These are phyloP conservation scores for Drosophila suzukii DNA, from an alignment of 1,140 invertebrate genomes.

Conservation along the genomic window DNA sequence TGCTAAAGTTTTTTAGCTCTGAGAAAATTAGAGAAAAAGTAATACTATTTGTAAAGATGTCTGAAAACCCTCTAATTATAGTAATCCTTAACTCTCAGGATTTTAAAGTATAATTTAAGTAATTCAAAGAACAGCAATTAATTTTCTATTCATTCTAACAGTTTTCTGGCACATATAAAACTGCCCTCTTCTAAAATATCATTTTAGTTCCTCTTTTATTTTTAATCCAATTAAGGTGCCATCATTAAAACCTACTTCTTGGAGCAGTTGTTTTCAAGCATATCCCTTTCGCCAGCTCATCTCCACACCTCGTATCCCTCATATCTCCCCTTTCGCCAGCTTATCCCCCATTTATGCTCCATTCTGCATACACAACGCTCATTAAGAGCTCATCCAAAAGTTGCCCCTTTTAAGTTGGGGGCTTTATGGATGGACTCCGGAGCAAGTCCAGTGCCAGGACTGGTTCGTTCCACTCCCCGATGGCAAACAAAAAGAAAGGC, in stretches of 20 bases:
- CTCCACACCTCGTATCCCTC: slow-evolving; percentile 21
- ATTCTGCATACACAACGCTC: slow-evolving; percentile 50
- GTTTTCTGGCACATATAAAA: neutral
- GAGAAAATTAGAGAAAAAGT: no score
- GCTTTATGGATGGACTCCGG: slow-evolving; percentile 15
- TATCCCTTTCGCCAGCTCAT: slow-evolving; percentile 31
- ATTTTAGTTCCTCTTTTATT: neutral
- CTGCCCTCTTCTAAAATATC: neutral
- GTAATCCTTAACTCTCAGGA: no score
- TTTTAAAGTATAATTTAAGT: neutral
- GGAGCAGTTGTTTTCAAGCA: slow-evolving; percentile 6
- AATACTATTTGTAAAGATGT: no score
- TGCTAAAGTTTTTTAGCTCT: neutral
- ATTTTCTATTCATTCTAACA: neutral
- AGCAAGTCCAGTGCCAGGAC: neutral
- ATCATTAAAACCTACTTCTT: slow-evolving; percentile 29
- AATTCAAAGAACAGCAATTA: slow-evolving; percentile 12
- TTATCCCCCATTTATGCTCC: slow-evolving; percentile 47
- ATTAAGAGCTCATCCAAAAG: slow-evolving; percentile 67
- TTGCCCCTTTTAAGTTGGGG: slow-evolving; percentile 47
- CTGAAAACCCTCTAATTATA: no score
- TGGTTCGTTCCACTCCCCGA: slow-evolving; percentile 21
- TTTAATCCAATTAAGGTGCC: slow-evolving; percentile 35
- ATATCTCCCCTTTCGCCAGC: slow-evolving; percentile 14
- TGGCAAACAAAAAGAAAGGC: slow-evolving; percentile 74